Evolutionary conservation across 2,113 vertebrate species (phyloP).

Genomic region (Girardinichthys multiradiatus): DNA sequence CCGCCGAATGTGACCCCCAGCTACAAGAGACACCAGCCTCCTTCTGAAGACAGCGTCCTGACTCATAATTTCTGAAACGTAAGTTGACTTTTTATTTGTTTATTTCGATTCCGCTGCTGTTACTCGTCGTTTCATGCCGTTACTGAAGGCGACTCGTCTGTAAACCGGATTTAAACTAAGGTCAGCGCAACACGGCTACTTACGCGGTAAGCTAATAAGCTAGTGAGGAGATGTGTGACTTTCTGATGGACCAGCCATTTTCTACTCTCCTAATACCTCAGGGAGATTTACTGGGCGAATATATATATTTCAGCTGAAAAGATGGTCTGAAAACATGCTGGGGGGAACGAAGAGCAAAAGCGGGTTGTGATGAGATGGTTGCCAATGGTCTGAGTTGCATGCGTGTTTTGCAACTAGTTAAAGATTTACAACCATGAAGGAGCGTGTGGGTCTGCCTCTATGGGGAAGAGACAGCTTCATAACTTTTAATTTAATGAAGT

Average conservation of each 20-base stretch:
- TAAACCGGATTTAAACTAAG: slow-evolving; percentile 42
- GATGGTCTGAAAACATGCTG: not conserved
- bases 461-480: not conserved
- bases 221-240: slow-evolving; percentile 45
- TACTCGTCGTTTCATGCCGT: fast-evolving
- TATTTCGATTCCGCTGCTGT: not conserved
- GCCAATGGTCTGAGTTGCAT: not conserved
- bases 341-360: not conserved
- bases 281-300: not conserved
- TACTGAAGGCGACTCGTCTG: not conserved
- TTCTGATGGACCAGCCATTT: slow-evolving; percentile 55
- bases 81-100: slow-evolving; percentile 16
- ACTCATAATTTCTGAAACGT: slow-evolving; percentile 42
- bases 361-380: not conserved
- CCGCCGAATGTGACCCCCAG: slow-evolving; percentile 50
- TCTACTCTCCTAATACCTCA: slow-evolving; percentile 1
- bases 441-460: not conserved
- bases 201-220: slow-evolving; percentile 43
- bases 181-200: slow-evolving; percentile 57
- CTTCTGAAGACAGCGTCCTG: slow-evolving; percentile 5
- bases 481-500: not conserved
- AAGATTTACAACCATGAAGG: not conserved
- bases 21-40: not conserved
- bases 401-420: not conserved
- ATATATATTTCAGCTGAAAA: not conserved